These are phyloP conservation scores for Ischnura elegans DNA, from an alignment of 2,888 invertebrate species.

Conservation along the genomic window DNA sequence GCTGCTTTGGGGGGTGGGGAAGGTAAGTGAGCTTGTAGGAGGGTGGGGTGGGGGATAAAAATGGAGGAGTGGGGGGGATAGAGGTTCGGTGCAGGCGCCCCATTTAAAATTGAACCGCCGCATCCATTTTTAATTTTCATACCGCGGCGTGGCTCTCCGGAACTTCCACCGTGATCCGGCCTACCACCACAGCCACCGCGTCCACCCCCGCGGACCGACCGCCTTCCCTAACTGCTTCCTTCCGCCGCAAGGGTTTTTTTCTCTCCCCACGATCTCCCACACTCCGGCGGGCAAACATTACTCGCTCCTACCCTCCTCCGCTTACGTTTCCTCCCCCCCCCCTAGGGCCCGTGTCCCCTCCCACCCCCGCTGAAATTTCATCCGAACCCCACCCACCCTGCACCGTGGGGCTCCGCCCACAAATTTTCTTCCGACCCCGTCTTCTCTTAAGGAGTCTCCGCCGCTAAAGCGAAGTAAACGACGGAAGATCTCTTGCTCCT, in stretches of 20 bases:
- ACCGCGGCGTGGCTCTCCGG: background rate
- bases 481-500: no score
- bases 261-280: background rate
- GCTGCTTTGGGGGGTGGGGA: background rate
- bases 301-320: background rate
- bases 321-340: background rate
- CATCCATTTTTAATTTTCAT: conserved; percentile 64
- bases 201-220: background rate
- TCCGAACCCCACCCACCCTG: background rate
- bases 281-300: background rate
- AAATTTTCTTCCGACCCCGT: conserved; percentile 23
- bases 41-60: background rate
- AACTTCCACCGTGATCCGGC: background rate
- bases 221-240: background rate
- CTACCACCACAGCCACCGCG: background rate
- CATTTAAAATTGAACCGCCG: conserved; percentile 60
- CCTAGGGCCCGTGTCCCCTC: background rate
- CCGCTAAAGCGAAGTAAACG: no score
- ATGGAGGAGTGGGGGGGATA: background rate
- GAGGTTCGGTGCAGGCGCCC: background rate
- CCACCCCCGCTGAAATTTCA: background rate
- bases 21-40: background rate
- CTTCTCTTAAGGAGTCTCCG: conserved; percentile 8
- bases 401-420: background rate
- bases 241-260: background rate